Evolutionary conservation across 2,113 vertebrate genomes (phyloP).

Genomic region (Falcunculus frontatus): DNA sequence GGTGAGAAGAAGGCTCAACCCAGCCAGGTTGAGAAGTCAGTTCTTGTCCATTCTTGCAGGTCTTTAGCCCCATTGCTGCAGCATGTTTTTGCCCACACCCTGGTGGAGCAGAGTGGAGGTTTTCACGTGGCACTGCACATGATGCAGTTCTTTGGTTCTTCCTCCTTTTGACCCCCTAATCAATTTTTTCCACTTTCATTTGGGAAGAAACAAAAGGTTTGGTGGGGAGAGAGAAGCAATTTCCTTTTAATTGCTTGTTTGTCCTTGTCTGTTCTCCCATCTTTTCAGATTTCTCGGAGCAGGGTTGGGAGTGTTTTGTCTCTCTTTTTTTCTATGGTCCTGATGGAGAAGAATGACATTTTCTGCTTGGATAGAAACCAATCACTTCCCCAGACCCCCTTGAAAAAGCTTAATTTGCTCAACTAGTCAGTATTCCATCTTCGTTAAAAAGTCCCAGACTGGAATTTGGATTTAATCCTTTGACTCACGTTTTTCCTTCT

Average conservation of each 20-base stretch:
- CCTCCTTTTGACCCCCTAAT: constrained; percentile 38
- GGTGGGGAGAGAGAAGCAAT: not conserved
- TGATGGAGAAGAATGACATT: constrained; percentile 66
- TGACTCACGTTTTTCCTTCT: constrained; percentile 57
- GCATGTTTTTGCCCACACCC: not conserved
- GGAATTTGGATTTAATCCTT: constrained; percentile 69
- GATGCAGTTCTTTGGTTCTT: not conserved
- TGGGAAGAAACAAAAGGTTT: not conserved
- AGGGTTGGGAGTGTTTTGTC: constrained; percentile 32
- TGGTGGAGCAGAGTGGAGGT: not conserved
- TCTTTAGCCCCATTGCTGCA: not conserved
- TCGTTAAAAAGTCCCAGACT: constrained; percentile 59
- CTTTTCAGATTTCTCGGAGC: constrained; percentile 14
- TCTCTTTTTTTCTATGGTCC: constrained; percentile 29
- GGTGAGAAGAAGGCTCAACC: not conserved
- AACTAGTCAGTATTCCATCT: constrained; percentile 72
- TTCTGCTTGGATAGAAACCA: constrained; percentile 72
- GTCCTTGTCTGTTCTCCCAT: constrained; percentile 29
- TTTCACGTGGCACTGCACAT: not conserved
- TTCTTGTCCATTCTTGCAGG: not conserved
- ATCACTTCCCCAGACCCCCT: constrained; percentile 54
- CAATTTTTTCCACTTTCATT: constrained; percentile 29
- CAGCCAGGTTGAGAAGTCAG: not conserved
- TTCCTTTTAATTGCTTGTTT: constrained; percentile 34
- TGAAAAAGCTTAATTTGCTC: constrained; percentile 72